phyloP scores from a whole-genome alignment of 2,797 vertebrate genomes.

The Tragopan temminckii region DNA sequence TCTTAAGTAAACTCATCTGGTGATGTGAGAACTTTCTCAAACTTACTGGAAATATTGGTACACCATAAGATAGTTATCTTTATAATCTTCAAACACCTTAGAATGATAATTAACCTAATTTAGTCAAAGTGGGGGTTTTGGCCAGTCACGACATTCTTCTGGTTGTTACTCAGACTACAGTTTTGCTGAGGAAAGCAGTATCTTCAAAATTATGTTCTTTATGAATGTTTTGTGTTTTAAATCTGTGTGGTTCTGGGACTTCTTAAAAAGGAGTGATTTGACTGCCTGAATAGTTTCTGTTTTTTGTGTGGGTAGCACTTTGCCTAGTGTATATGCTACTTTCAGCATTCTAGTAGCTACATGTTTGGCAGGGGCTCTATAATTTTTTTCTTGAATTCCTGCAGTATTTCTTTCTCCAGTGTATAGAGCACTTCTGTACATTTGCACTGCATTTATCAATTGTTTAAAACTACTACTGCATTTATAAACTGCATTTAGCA shows the following conservation, averaged over 20 bases:
- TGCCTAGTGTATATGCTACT: background rate
- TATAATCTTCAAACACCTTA: conserved; percentile 23
- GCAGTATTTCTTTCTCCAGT: background rate
- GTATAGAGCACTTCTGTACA: background rate
- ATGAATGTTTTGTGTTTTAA: conserved; percentile 55
- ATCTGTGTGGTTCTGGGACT: background rate
- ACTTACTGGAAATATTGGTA: background rate
- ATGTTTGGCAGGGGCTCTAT: background rate
- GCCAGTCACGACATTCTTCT: conserved; percentile 38
- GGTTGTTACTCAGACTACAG: background rate
- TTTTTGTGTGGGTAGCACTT: conserved; percentile 23
- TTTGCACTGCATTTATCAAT: background rate
- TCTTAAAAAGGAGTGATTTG: conserved; percentile 37
- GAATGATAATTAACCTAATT: conserved; percentile 37
- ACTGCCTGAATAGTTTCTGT: conserved; percentile 1
- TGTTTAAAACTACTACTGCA: background rate
- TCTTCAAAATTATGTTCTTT: conserved; percentile 26
- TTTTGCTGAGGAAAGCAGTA: conserved; percentile 27
- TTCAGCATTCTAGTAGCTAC: background rate
- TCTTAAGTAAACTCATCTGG: background rate
- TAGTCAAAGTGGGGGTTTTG: conserved; percentile 1
- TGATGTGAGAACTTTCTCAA: conserved; percentile 52
- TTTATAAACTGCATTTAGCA: background rate
- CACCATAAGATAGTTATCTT: conserved; percentile 38
- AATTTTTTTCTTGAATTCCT: background rate